Base-by-base conservation (phyloP, 2,888 invertebrate species). In the Camptogramma bilineatum region DNA sequence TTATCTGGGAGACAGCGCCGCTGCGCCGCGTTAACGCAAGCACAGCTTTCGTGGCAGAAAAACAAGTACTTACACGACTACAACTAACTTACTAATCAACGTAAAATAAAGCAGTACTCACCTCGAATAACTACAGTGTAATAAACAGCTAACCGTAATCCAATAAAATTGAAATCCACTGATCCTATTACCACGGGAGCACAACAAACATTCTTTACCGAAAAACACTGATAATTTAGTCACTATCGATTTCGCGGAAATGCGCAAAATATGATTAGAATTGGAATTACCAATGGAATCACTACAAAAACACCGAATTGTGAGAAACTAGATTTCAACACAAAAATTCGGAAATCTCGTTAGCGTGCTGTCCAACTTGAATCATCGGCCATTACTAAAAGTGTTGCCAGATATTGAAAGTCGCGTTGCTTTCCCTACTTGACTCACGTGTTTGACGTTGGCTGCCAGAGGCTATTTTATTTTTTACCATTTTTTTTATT, bases 341-440 rank as follows among this genome's bases (percentile, higher is more conserved):
- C 83, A 78, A 85, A 85, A 85, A 85, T 88, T 84, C 85, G 80
- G 84, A 80, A 86, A 86, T 84, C 78, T 82, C 82, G 79, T 78
- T 79, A 75, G 74, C 86, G 86, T 77, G 79, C 85, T 83, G 79
- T 77, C 81, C 84, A 84, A 87, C 82, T 71, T 82, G 85, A 88
- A 87, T 82, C 83, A 91, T 87, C 91, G 88, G 92, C 92, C 92
- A 93, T 92, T 82, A 91, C 92, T 92, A 72, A 70, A 85, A 90
- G 87, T 86, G 85, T 86, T 86, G 82, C 86, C 83, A 85, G 72
- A 63, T 68, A 75, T 70, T 70, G 54, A 55, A 58, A 59, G 86
- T 91, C 87, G 90, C 88, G 86, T 87, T 44, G 17, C 47, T 21
- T 17, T 82, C 78, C 81, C 78, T 73, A 68, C 75, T 70, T 62